Evolutionary conservation across 2,113 vertebrate genomes (phyloP).

Genomic region (Hipposideros armiger): DNA sequence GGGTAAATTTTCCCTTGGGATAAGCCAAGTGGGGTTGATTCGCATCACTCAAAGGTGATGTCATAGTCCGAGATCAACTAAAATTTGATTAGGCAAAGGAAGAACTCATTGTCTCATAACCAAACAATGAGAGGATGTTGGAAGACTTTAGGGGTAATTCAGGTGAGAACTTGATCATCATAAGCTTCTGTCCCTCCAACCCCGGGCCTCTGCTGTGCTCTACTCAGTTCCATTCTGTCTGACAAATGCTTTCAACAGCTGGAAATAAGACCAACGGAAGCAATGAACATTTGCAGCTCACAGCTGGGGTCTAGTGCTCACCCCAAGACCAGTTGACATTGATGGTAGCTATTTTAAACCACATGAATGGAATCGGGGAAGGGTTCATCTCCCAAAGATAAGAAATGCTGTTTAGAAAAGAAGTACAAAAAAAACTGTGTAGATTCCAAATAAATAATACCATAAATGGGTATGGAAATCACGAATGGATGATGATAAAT

Average conservation of each 20-base stretch:
- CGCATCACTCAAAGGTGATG: neutral
- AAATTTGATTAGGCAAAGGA: conserved; percentile 43
- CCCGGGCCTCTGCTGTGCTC: neutral
- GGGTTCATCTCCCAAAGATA: neutral
- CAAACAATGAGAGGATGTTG: neutral
- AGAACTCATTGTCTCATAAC: conserved; percentile 13
- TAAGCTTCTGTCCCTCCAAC: neutral
- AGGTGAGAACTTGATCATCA: neutral
- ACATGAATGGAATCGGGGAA: neutral
- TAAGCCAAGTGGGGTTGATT: conserved; percentile 22
- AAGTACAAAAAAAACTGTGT: neutral
- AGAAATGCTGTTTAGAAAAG: neutral
- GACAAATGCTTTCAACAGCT: neutral
- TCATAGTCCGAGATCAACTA: conserved; percentile 14
- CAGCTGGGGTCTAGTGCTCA: neutral
- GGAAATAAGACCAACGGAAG: neutral
- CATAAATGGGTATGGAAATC: neutral
- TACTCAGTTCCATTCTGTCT: neutral
- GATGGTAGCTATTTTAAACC: neutral
- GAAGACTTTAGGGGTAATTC: neutral
- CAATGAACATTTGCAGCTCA: neutral
- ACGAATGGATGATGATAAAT: neutral
- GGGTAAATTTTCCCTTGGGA: conserved; percentile 29
- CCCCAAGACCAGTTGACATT: neutral
- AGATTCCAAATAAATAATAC: neutral